A percentile compares a stretch with the other conserved stretches of the same genome.
These are phyloP conservation scores for Grapholita molesta DNA, from an alignment of 1,140 invertebrate species.

Conservation along the genomic window DNA sequence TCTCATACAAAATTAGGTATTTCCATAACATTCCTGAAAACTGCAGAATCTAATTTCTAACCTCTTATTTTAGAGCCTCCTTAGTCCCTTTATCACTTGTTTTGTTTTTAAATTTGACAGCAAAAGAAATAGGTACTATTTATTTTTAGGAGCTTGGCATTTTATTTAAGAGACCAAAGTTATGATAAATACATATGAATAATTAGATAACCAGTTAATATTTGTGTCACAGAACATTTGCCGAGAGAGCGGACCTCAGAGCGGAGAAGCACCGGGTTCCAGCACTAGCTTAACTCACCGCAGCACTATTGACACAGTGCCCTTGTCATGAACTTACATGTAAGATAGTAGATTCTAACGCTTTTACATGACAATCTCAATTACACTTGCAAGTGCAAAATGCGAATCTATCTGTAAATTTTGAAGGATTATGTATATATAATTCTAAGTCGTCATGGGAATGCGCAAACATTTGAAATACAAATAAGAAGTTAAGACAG, in stretches of 20 bases:
- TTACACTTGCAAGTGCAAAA: slow-evolving; percentile 20
- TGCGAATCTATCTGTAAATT: slow-evolving; percentile 8
- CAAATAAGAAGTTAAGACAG: neutral
- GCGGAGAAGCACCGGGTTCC: slow-evolving; percentile 75
- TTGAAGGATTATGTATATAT: slow-evolving; percentile 10
- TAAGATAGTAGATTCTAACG: slow-evolving; percentile 43
- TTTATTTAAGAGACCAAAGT: no score
- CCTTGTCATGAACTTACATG: slow-evolving; percentile 66
- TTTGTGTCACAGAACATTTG: slow-evolving; percentile 66
- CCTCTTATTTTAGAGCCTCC: no score
- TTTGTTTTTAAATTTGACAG: no score
- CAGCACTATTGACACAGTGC: slow-evolving; percentile 58
- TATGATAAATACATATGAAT: neutral
- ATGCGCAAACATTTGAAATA: neutral
- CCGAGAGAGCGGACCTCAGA: slow-evolving; percentile 71
- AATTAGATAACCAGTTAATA: neutral
- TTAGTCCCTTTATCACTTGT: no score
- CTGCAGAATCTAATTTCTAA: no score
- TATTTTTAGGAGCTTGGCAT: no score
- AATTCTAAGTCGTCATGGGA: neutral
- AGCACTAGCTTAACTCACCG: slow-evolving; percentile 68
- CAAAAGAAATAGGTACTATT: no score
- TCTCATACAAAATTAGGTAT: no score
- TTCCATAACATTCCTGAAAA: no score
- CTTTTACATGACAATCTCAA: slow-evolving; percentile 66